Conservation (phyloP, 2,888 invertebrate species). For the Malthinus flaveolus region DNA sequence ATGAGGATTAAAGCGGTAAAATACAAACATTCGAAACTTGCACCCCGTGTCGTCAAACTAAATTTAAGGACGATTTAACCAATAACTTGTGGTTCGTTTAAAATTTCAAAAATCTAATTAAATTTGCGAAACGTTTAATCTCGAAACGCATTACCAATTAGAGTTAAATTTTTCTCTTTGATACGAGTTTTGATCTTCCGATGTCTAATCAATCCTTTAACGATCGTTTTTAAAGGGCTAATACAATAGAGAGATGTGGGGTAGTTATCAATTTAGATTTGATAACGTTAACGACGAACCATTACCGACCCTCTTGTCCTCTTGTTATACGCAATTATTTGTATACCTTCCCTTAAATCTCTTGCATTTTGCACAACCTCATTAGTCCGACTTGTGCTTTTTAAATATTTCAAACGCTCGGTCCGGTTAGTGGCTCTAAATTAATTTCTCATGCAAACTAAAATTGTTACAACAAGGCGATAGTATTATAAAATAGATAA, state of each 20-base stretch:
- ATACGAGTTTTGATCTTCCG: conserved; percentile 23
- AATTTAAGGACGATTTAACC: conserved; percentile 33
- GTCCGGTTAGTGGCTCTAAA: conserved; percentile 8
- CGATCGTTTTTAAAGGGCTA: too few species aligned
- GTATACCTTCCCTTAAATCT: conserved; percentile 1
- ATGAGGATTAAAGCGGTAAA: conserved; percentile 34
- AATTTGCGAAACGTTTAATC: not conserved
- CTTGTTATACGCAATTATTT: conserved; percentile 13
- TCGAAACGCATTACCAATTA: too few species aligned
- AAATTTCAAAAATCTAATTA: too few species aligned
- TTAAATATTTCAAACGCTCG: not conserved
- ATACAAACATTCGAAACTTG: conserved; percentile 31
- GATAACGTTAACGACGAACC: conserved; percentile 42
- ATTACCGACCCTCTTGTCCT: conserved; percentile 31
- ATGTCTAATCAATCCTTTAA: conserved; percentile 19
- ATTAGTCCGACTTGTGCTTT: conserved; percentile 5
- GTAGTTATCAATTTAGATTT: conserved; percentile 31
- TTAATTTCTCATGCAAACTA: conserved; percentile 14
- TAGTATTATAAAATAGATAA: conserved; percentile 10
- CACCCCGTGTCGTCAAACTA: conserved; percentile 22
- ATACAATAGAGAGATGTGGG: too few species aligned
- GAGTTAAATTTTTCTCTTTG: conserved; percentile 14
- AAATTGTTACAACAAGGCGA: conserved; percentile 5
- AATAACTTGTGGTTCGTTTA: conserved; percentile 28
- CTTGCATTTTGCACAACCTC: not conserved